Evolutionary conservation across 1,140 invertebrate genomes (phyloP), one percentile per base, ranked within the genome.

Genomic region (Nasonia vitripennis): DNA sequence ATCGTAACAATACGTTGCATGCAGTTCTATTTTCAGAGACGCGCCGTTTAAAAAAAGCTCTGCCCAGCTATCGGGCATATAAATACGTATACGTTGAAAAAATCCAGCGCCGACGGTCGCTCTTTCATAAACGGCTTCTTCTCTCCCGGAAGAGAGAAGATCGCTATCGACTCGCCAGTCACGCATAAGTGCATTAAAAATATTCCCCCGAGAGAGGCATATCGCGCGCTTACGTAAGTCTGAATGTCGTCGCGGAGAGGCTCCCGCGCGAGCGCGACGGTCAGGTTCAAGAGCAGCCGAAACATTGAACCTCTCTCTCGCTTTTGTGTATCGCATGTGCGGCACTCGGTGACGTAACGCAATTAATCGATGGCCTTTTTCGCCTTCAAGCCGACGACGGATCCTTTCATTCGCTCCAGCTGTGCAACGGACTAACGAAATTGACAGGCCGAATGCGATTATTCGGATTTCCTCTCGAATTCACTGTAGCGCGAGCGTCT

Each of bases 271-370:
- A 27, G 1, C 1, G 27, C 27, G 62, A 27, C 83, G 74, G 82
- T 78, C 84, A 81, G 84, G 84, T 85, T 85, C 84, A 85, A 85
- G 84, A 75, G 45, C 84, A 81, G n/a, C 51, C 2, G 67, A 79
- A 84, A 73, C 45, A 84, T 31, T 70, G 20, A 84, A 74, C 48
- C 27, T 51, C 45, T 48, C 31, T 45, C 11, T 74, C 9, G 45
- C 31, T 17, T 41, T 34, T 41, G 74, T 77, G 31, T 23, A 77
- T 77, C 45, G 27, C 10, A 48, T 45, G 6, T 45, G 6, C 31
- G 0, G 0, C 5, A 6, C 27, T 27, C 23, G 9, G 17, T 71
- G 23, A 27, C 68, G 68, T 11, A 71, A 79, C 20, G 34, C 23
- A 41, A 79, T 23, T 23, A 11, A 79, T 67, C 20, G 31, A 68